These are phyloP conservation scores for Orientallactaga sibirica DNA, from an alignment of 2,797 vertebrate species.

Conservation along the genomic window DNA sequence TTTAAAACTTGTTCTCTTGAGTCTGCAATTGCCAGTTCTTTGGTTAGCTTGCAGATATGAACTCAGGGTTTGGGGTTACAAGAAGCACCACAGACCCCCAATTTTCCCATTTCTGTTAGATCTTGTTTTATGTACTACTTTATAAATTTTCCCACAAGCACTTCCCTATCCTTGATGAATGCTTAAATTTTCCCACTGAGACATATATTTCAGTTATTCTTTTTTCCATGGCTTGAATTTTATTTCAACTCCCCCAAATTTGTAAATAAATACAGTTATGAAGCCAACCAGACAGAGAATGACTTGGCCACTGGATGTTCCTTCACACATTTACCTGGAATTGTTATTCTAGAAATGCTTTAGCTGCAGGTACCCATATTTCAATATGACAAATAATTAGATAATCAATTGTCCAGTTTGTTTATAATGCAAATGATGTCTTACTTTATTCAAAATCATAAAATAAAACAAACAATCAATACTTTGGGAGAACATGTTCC, in stretches of 20 bases:
- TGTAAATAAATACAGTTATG: no score
- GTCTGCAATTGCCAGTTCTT: no score
- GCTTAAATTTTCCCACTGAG: not conserved
- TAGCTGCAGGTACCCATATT: not conserved
- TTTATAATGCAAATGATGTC: not conserved
- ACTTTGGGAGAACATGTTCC: not conserved
- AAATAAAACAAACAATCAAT: not conserved
- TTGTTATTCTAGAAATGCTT: not conserved
- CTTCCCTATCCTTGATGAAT: not conserved
- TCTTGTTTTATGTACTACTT: not conserved
- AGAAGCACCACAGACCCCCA: no score
- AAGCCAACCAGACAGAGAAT: no score
- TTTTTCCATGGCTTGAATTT: no score
- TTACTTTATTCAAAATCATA: not conserved
- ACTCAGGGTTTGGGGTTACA: no score
- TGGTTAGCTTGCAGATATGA: no score
- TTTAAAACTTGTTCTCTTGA: no score
- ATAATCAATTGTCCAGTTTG: not conserved
- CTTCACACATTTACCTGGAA: no score
- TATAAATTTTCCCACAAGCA: not conserved
- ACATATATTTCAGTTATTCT: not conserved
- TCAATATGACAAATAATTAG: not conserved
- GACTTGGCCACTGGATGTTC: no score
- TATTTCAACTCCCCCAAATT: no score
- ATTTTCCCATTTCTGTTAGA: not conserved